Base-by-base conservation (phyloP, 2,888 invertebrate genomes). In the Aradus depressus region DNA sequence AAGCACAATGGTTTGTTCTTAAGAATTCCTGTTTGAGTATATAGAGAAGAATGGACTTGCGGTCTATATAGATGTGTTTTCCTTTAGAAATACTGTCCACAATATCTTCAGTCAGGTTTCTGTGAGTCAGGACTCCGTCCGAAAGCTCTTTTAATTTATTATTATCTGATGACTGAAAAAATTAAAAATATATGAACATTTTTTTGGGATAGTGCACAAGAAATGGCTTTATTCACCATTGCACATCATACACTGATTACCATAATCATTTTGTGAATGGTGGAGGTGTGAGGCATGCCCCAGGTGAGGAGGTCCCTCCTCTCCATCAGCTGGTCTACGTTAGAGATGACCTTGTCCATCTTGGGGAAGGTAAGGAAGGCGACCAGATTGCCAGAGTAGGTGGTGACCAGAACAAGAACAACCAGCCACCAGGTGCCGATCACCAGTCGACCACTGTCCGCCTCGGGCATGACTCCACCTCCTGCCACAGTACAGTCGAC, bases 351-450 rank as follows among this genome's bases (percentile, higher is more conserved):
- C 26, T 74, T 71, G 65, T 84, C 82, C 63, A 82, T 80, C 66
- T 85, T 84, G 0, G 92, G 92, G 64, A 92, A 91, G 0, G 92
- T 92, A 35, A 92, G 74, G 66, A 91, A 91, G 0, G 92, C 91
- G 0, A 92, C 91, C 59, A 93, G 73, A 68, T 89, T 91, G 2
- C 92, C 92, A 49, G 89, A 89, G 66, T 92, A 93, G 0, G 90
- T 90, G 16, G 91, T 91, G 0, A 91, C 85, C 18, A 91, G 75
- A 0, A 92, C 84, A 55, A 91, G 73, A 0, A 91, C 90, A 1
- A 88, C 86, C 42, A 92, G 67, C 92, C 92, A 92, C 92, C 92
- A 93, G 1, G 86, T 80, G 0, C 88, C 89, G 0, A 92, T 79
- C 3, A 92, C 75, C 5, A 91, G 67, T 4, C 92, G 77, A 2